Base-by-base conservation (phyloP, 35 echinoderm and acorn worm genomes). In the Ophioderma brevispina region DNA sequence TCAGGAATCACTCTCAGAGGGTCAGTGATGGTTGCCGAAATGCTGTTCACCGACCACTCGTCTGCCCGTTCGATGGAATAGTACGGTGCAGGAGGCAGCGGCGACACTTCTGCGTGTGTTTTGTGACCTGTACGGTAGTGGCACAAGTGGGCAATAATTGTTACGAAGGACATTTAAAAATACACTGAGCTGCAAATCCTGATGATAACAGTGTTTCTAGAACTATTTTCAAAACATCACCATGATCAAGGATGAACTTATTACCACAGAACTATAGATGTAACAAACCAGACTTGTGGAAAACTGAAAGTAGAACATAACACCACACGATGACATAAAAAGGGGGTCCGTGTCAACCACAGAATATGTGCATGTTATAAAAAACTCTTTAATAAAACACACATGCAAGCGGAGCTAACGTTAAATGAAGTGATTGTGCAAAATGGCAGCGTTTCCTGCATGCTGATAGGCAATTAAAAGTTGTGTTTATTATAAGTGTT, bases 81-180 rank as follows among this genome's bases (percentile, higher is more conserved):
- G 88, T 97, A 97, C 46, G 95, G 95, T 13, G 95, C 87, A 21
- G 95, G 95, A 33, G 95, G 91, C 13, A 97, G 88, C 33, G 92
- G 15, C 59, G 59, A 70, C 59, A 70, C 59, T 70, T 70, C 59
- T 70, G 41, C 59, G 59, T 25, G 2, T 70, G 59, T 70, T 70
- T 70, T 70, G 59, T 70, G 59, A 70, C 59, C 59, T 70, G 59
- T 25, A 46, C 41, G 41, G 41, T 46, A 46, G 41, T 46, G n/a
- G n/a, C n/a, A 52, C 46, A 52, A 52, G 5, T 25, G 28, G 5
- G 23, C 2, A 13, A 70, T 70, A 70, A 70, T 70, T 70, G 59
- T 70, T 18, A 70, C n/a, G 59, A 70, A 70, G 59, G 59, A 18
- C 59, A 30, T 18, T 70, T 70, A 70, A 70, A 70, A 70, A 70